phyloP scores from a whole-genome alignment of 2,888 invertebrate species.

The Hemaris fuciformis region DNA sequence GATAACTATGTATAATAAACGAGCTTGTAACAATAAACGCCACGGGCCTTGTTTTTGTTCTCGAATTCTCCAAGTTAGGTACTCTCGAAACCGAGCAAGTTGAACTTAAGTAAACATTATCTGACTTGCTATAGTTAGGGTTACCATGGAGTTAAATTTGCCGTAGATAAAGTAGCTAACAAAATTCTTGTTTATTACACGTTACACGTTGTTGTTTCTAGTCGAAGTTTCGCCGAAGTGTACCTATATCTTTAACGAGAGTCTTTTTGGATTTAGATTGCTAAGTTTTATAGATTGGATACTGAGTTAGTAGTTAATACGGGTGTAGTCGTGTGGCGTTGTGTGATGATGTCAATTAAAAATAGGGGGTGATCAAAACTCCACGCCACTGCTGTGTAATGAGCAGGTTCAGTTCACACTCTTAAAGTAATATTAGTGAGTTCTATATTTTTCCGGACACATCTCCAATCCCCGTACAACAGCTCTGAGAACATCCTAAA shows the following conservation, averaged over 20 bases:
- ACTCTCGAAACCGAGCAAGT: constrained; percentile 37
- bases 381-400: too few relatives aligned
- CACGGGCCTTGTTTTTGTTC: constrained; percentile 64
- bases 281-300: background rate
- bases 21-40: constrained; percentile 64
- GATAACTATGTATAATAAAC: constrained; percentile 53
- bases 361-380: too few relatives aligned
- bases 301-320: too few relatives aligned
- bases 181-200: background rate
- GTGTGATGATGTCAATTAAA: too few relatives aligned
- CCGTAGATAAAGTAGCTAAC: background rate
- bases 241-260: background rate
- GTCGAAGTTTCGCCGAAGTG: background rate
- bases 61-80: constrained; percentile 40
- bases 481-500: too few relatives aligned
- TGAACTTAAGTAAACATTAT: constrained; percentile 53
- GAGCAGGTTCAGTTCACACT: too few relatives aligned
- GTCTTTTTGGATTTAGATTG: background rate
- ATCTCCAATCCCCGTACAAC: too few relatives aligned
- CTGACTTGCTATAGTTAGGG: constrained; percentile 41
- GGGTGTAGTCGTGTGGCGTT: too few relatives aligned
- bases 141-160: background rate
- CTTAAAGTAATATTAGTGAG: too few relatives aligned
- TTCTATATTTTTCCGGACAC: too few relatives aligned
- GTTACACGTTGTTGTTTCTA: background rate